Evolutionary conservation across 2,888 invertebrate species (phyloP).

Genomic region (Bellardia bayeri): DNA sequence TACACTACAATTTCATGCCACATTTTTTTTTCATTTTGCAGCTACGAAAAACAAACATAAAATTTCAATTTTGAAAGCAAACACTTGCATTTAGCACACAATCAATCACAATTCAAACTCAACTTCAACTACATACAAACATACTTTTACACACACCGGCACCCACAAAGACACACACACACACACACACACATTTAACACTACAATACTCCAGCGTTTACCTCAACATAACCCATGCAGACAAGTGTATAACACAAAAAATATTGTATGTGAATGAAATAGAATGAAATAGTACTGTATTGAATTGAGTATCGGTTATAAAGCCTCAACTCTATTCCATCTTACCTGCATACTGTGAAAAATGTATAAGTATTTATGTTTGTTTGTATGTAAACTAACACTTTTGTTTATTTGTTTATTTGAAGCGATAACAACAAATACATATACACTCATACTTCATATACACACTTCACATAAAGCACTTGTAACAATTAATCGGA

Average conservation of each 20-base stretch:
- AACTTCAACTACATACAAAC: constrained; percentile 38
- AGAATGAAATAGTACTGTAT: background rate
- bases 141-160: constrained; percentile 10
- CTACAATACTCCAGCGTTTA: background rate
- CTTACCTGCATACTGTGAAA: background rate
- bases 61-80: constrained; percentile 72
- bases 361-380: constrained; percentile 3
- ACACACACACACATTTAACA: background rate
- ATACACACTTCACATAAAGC: constrained; percentile 32
- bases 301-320: constrained; percentile 20
- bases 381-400: constrained; percentile 62
- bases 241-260: background rate
- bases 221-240: background rate
- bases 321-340: constrained; percentile 12
- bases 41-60: constrained; percentile 59
- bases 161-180: constrained; percentile 32
- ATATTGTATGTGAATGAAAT: background rate
- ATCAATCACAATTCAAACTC: constrained; percentile 67
- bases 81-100: constrained; percentile 71
- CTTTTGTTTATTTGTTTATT: constrained; percentile 68
- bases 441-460: constrained; percentile 5
- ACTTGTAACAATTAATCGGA: constrained; percentile 71
- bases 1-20: background rate
- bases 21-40: constrained; percentile 1
- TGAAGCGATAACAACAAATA: constrained; percentile 56